Evolutionary conservation across 2,888 invertebrate species (phyloP), one percentile per base, ranked within the genome.

Genomic region (Stomorhina lunata): DNA sequence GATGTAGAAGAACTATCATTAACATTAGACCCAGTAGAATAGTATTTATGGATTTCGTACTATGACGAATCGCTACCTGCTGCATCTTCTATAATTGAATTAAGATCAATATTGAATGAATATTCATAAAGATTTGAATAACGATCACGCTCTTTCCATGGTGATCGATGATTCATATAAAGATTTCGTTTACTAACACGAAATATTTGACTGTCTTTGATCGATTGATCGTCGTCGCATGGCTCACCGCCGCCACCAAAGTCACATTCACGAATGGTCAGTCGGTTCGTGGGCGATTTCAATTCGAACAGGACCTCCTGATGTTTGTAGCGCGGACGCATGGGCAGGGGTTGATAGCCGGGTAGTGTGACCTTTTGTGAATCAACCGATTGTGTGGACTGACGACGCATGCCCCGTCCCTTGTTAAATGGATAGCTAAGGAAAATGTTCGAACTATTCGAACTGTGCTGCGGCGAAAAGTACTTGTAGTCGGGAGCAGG

Each of bases 171-270:
- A 89, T 91, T 90, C 89, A 90, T 90, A 87, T 91, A 91, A 86
- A 91, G 88, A 89, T 91, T 90, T 88, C 91, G 89, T 89, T 91
- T 91, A 88, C 91, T 91, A 89, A 91, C 90, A 87, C 91, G 91
- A 90, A 91, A 91, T 88, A 91, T 91, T 88, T 91, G 91, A 87
- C 91, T 91, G 86, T 91, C 91, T 88, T 90, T 90, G 85, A 91
- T 89, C 86, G 90, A 90, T 86, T 91, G 91, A 88, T 90, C 90
- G 85, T 91, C 91, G 86, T 89, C 91, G 86, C 90, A 90, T 84
- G 91, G 91, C 87, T 91, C 91, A 88, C 91, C 91, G 88, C 91
- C 91, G 88, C 91, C 91, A 88, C 91, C 91, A 88, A 91, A 91
- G 86, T 91, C 91, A 85, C 91, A 91, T 80, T 91, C 91, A 43